Evolutionary conservation across 1,140 invertebrate species (phyloP).

Genomic region (Lerema accius): DNA sequence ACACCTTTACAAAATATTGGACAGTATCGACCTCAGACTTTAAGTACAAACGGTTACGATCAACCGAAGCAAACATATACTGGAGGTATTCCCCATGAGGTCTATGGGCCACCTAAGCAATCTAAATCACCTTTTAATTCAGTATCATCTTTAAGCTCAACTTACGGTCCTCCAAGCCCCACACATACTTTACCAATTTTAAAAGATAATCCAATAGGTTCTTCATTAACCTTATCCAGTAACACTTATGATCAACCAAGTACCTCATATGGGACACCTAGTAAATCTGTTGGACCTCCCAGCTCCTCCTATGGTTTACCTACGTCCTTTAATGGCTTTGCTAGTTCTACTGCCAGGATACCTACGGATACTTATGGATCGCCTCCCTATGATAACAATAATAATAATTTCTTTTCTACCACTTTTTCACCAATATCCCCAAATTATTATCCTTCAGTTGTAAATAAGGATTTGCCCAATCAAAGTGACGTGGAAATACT

Average conservation of each 20-base stretch:
- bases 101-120: constrained; percentile 61
- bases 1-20: constrained; percentile 43
- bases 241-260: constrained; percentile 46
- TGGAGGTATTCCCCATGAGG: constrained; percentile 49
- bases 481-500: constrained; percentile 53
- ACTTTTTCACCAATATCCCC: constrained; percentile 34
- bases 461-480: constrained; percentile 52
- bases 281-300: constrained; percentile 32
- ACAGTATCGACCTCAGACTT: constrained; percentile 49
- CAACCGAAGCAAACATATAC: constrained; percentile 41
- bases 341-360: constrained; percentile 40
- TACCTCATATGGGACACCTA: constrained; percentile 32
- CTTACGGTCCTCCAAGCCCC: constrained; percentile 69
- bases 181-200: constrained; percentile 54
- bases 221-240: constrained; percentile 47
- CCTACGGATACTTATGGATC: constrained; percentile 41
- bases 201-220: constrained; percentile 43
- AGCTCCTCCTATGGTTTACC: constrained; percentile 46
- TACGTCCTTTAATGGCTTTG: constrained; percentile 35
- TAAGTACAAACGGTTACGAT: constrained; percentile 47
- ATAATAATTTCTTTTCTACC: constrained; percentile 36
- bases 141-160: constrained; percentile 51
- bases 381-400: constrained; percentile 46
- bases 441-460: constrained; percentile 37
- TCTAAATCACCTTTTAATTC: constrained; percentile 40